Percentiles rank a stretch among this genome's conserved stretches.
Conservation (phyloP, 2,888 invertebrate genomes). For the Dorcus parallelipipedus region DNA sequence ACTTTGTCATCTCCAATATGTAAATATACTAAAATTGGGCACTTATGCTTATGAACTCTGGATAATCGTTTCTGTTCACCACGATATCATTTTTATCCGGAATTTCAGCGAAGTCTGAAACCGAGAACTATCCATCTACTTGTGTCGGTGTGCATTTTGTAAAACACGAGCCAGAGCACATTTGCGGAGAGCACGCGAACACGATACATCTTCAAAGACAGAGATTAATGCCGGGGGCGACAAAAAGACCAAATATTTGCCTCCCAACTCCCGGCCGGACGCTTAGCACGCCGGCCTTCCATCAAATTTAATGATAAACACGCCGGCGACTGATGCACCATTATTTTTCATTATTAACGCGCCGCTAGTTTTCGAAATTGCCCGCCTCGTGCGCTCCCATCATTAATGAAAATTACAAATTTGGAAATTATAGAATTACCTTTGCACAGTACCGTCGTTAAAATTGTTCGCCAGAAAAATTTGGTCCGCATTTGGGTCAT, state of each 20-base stretch:
- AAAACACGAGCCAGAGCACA: conserved; percentile 2
- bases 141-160: not conserved
- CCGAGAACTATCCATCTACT: no score
- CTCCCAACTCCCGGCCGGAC: conserved; percentile 22
- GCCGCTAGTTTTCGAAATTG: conserved; percentile 47
- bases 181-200: conserved; percentile 25
- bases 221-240: conserved; percentile 37
- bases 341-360: conserved; percentile 50
- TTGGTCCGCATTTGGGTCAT: no score
- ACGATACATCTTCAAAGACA: conserved; percentile 36
- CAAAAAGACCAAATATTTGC: conserved; percentile 39
- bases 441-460: not conserved
- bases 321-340: conserved; percentile 46
- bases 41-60: no score
- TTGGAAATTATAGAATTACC: conserved; percentile 12
- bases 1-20: no score
- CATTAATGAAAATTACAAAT: conserved; percentile 15
- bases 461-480: no score
- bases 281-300: conserved; percentile 36
- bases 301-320: conserved; percentile 49
- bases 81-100: no score
- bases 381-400: conserved; percentile 28
- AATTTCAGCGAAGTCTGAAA: no score
- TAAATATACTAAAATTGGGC: no score
- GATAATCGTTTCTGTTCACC: no score